Percentiles rank a stretch among this genome's conserved stretches.
Conservation (phyloP, 2,888 invertebrate genomes). For the Monopis laevigella region DNA sequence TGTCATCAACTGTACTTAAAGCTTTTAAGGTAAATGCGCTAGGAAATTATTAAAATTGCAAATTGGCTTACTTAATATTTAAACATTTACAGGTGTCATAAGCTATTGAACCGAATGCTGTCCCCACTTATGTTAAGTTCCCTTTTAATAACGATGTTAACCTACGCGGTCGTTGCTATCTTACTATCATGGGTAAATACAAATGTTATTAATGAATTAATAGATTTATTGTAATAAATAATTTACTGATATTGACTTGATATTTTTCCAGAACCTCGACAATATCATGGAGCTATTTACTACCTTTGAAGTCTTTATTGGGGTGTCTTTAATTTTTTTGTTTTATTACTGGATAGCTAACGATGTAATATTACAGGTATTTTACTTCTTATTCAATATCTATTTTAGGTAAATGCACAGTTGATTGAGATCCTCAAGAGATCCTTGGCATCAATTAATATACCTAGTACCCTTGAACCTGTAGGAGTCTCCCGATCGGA, state of each 20-base stretch:
- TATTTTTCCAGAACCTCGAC: neutral
- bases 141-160: neutral
- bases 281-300: neutral
- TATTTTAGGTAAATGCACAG: too few species aligned
- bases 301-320: neutral
- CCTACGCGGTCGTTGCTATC: neutral
- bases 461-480: too few species aligned
- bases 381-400: too few species aligned
- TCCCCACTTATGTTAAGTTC: neutral
- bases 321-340: neutral
- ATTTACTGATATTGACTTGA: too few species aligned
- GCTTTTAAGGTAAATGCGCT: neutral
- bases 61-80: too few species aligned
- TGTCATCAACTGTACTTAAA: constrained; percentile 2
- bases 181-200: neutral
- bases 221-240: too few species aligned
- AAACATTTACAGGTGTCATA: neutral
- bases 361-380: too few species aligned
- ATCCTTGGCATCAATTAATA: too few species aligned
- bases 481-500: too few species aligned
- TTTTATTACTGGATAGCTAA: constrained; percentile 4
- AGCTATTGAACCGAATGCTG: neutral
- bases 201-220: too few species aligned
- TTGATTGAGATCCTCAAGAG: too few species aligned
- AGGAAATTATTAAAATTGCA: too few species aligned